Percentiles rank a stretch among this genome's conserved stretches.
Evolutionary conservation across 2,113 vertebrate species (phyloP).

Genomic region (Pontoporia blainvillei): DNA sequence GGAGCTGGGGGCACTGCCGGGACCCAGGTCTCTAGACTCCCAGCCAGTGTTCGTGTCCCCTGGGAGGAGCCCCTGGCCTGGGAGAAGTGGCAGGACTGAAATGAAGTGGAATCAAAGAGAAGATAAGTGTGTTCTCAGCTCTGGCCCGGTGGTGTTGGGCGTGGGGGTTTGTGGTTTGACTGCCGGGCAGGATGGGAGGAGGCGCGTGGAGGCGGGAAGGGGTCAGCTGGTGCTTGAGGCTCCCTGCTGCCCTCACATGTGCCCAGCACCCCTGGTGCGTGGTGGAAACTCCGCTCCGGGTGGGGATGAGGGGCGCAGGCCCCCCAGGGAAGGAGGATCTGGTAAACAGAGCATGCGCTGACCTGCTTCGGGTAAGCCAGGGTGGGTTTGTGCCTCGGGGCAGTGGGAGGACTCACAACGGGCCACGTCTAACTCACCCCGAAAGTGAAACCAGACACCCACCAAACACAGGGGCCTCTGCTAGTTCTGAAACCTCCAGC

Average conservation of each 20-base stretch:
- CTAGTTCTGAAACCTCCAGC: not conserved
- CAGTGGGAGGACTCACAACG: not conserved
- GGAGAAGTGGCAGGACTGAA: not conserved
- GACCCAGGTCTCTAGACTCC: not conserved
- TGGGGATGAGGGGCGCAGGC: not conserved
- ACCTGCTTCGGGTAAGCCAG: not conserved
- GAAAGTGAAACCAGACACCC: slow-evolving; percentile 72
- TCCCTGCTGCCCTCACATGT: not conserved
- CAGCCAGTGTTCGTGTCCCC: not conserved
- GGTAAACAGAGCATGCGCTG: not conserved
- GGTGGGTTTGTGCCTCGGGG: not conserved
- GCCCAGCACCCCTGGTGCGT: too few relatives aligned
- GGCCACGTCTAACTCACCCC: slow-evolving; percentile 34
- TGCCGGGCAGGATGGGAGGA: not conserved
- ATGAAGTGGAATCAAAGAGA: not conserved
- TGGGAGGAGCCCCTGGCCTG: not conserved
- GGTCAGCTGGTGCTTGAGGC: not conserved
- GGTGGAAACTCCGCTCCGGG: not conserved
- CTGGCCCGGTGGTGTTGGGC: not conserved
- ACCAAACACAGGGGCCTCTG: slow-evolving; percentile 17
- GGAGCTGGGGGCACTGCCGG: not conserved
- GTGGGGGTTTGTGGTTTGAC: slow-evolving; percentile 2
- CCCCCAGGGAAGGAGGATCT: not conserved
- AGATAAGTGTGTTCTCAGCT: not conserved
- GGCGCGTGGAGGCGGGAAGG: not conserved